These are phyloP conservation scores for Adineta ricciae DNA, from an alignment of 2,888 invertebrate genomes.

Conservation along the genomic window DNA sequence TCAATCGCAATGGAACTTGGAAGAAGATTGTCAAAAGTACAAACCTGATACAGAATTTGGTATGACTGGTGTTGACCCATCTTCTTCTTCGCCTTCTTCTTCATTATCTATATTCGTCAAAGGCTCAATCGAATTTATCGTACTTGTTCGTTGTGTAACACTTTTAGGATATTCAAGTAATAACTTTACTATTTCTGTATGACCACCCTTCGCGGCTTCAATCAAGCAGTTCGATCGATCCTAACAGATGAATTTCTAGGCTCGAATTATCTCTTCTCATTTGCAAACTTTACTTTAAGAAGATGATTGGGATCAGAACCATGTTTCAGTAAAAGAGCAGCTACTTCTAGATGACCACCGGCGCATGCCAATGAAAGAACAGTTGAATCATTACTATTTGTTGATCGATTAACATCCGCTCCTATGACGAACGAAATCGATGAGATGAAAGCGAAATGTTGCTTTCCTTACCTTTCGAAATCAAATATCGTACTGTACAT, in stretches of 20 bases:
- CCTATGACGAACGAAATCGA: too few species aligned
- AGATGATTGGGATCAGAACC: slow-evolving; percentile 80
- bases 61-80: too few species aligned
- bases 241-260: slow-evolving; percentile 48
- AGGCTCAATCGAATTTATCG: neutral
- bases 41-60: too few species aligned
- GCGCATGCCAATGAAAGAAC: slow-evolving; percentile 84
- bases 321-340: slow-evolving; percentile 42
- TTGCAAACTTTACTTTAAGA: slow-evolving; percentile 25
- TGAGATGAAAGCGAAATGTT: too few species aligned
- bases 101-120: neutral
- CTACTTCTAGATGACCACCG: slow-evolving; percentile 17
- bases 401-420: slow-evolving; percentile 73
- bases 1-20: neutral
- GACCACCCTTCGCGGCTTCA: slow-evolving; percentile 94
- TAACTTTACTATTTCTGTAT: slow-evolving; percentile 84
- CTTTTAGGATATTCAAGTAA: slow-evolving; percentile 60
- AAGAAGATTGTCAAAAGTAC: too few species aligned
- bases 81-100: neutral
- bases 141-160: neutral
- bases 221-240: slow-evolving; percentile 97
- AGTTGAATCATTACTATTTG: slow-evolving; percentile 95
- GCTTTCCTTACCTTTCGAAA: slow-evolving; percentile 65
- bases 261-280: neutral
- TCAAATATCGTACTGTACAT: slow-evolving; percentile 87